These are phyloP conservation scores for Chelon labrosus DNA, from an alignment of 2,797 vertebrate genomes.

Conservation along the genomic window DNA sequence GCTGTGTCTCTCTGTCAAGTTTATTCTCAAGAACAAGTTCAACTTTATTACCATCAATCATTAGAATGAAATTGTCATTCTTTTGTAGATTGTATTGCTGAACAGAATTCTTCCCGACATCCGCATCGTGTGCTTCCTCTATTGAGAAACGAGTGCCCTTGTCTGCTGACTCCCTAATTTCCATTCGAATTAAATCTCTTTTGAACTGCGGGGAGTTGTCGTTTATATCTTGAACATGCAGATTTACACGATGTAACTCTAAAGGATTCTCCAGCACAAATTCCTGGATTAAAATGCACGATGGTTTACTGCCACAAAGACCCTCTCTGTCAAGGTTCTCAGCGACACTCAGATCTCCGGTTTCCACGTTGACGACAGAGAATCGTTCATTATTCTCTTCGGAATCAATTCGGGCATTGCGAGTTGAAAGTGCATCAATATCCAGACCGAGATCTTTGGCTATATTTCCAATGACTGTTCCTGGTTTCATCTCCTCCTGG, in stretches of 20 bases:
- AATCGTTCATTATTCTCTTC: conserved; percentile 24
- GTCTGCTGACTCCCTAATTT: conserved; percentile 52
- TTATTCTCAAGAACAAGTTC: conserved; percentile 25
- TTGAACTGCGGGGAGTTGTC: conserved; percentile 82
- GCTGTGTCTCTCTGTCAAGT: conserved; percentile 13
- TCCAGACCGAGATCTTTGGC: conserved; percentile 66
- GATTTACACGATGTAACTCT: conserved; percentile 60
- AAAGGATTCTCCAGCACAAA: conserved; percentile 69
- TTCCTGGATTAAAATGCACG: conserved; percentile 65
- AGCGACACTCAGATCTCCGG: conserved; percentile 41
- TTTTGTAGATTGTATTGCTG: conserved; percentile 57
- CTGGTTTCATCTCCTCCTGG: conserved; percentile 66
- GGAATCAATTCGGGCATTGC: conserved; percentile 53
- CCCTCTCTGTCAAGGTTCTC: conserved; percentile 71
- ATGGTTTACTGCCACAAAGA: conserved; percentile 74
- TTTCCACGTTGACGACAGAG: conserved; percentile 46
- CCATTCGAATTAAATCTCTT: conserved; percentile 44
- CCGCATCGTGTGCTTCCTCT: conserved; percentile 76
- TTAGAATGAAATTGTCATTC: conserved; percentile 53
- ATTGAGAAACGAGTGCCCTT: conserved; percentile 68
- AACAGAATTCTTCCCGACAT: conserved; percentile 72
- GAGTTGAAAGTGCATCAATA: conserved; percentile 16
- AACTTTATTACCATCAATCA: not conserved
- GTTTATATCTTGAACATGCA: conserved; percentile 83
- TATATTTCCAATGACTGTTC: conserved; percentile 69